These are phyloP conservation scores for Linurgus olivaceus DNA, from an alignment of 2,797 vertebrate genomes.

Conservation along the genomic window DNA sequence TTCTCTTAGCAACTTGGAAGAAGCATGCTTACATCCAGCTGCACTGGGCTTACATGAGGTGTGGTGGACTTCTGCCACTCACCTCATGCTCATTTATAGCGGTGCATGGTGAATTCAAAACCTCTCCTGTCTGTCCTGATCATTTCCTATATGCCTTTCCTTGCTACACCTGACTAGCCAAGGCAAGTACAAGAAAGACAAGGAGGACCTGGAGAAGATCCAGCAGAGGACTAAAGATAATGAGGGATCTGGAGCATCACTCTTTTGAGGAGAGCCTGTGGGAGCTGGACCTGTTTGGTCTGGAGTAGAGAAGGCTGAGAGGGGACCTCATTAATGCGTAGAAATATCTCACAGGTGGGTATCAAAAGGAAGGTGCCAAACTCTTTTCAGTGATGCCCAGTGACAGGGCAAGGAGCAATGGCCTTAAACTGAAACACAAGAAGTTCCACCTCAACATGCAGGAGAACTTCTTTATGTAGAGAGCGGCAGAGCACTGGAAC, in stretches of 20 bases:
- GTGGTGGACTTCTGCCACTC: background rate
- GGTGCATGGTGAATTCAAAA: background rate
- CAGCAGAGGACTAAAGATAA: background rate
- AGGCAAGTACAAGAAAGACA: background rate
- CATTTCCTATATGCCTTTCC: background rate
- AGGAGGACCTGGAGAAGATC: background rate
- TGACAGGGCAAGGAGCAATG: background rate
- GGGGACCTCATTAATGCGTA: background rate
- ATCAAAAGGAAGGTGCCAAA: background rate
- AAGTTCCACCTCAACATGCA: background rate
- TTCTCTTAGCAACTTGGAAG: background rate
- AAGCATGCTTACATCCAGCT: background rate
- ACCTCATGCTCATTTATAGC: background rate
- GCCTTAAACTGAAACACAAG: background rate
- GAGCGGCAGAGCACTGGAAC: background rate
- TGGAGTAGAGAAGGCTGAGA: background rate
- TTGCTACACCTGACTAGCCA: background rate
- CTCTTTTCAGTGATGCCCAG: background rate
- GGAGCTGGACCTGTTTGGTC: background rate
- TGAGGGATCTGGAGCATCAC: background rate
- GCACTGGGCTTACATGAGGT: background rate
- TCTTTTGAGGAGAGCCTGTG: background rate
- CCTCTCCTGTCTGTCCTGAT: background rate
- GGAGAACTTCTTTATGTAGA: background rate
- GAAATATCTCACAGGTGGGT: background rate